These are phyloP conservation scores for Eudemis profundana DNA, from an alignment of 2,888 invertebrate genomes.

Conservation along the genomic window DNA sequence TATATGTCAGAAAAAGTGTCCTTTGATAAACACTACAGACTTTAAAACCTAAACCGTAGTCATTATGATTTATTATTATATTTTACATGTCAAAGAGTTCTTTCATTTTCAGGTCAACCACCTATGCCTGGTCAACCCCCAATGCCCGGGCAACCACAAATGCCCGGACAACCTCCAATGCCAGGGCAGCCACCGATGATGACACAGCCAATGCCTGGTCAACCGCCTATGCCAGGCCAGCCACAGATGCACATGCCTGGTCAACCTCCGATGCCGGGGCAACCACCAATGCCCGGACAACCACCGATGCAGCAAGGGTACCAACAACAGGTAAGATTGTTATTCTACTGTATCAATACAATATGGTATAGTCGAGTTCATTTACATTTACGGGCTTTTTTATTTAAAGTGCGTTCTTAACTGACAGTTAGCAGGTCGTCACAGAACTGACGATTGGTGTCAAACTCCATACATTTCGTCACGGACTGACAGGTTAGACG, in stretches of 20 bases:
- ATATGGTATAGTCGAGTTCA: too few species aligned
- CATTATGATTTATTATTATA: too few species aligned
- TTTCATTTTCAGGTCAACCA: constrained; percentile 20
- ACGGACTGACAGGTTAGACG: too few species aligned
- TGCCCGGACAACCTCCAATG: constrained; percentile 56
- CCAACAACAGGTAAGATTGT: constrained; percentile 27
- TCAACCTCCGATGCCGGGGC: constrained; percentile 45
- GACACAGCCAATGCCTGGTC: constrained; percentile 51
- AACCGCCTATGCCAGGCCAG: constrained; percentile 45
- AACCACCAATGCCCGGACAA: constrained; percentile 45
- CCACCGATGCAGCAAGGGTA: constrained; percentile 53
- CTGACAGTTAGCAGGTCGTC: too few species aligned
- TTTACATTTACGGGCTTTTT: too few species aligned
- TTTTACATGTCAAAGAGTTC: too few species aligned
- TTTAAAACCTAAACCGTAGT: too few species aligned
- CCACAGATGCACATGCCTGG: constrained; percentile 42
- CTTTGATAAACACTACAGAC: too few species aligned
- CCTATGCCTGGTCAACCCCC: constrained; percentile 53
- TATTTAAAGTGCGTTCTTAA: too few species aligned
- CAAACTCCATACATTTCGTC: too few species aligned
- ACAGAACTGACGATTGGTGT: too few species aligned
- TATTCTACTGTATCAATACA: neutral
- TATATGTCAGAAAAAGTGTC: too few species aligned
- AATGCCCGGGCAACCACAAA: constrained; percentile 61
- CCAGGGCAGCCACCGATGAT: constrained; percentile 46